These are phyloP conservation scores for Pseudomugil tenellus DNA, from an alignment of 2,797 vertebrate genomes.

Conservation along the genomic window DNA sequence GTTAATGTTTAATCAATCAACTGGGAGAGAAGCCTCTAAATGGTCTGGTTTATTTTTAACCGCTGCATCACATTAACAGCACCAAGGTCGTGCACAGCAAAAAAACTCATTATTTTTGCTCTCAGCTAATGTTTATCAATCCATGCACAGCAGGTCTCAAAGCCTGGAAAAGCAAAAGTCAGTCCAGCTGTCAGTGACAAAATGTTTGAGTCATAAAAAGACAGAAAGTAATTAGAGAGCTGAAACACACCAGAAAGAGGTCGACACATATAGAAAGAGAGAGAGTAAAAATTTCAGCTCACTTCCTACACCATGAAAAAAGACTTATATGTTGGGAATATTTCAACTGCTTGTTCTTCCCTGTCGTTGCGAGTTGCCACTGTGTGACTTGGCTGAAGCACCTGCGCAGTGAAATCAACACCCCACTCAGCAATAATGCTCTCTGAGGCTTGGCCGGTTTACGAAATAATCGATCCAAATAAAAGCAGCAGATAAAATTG, in stretches of 20 bases:
- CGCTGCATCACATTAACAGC: constrained; percentile 64
- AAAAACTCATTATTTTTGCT: constrained; percentile 66
- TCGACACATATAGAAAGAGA: neutral
- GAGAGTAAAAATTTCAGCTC: constrained; percentile 9
- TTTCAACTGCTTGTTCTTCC: constrained; percentile 30
- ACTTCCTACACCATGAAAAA: neutral
- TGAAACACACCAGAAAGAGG: constrained; percentile 16
- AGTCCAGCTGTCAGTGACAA: constrained; percentile 21
- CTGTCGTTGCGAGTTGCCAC: constrained; percentile 31
- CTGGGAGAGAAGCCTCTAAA: constrained; percentile 68
- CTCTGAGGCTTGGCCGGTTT: constrained; percentile 82
- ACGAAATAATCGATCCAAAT: constrained; percentile 90
- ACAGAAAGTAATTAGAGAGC: neutral
- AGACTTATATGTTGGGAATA: constrained; percentile 1
- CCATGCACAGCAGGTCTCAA: constrained; percentile 7
- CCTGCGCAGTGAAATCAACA: constrained; percentile 72
- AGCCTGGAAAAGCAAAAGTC: constrained; percentile 11
- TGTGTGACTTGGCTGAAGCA: constrained; percentile 56
- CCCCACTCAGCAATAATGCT: constrained; percentile 85
- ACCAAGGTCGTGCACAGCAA: constrained; percentile 43
- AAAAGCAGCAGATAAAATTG: constrained; percentile 94
- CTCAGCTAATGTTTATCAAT: constrained; percentile 62
- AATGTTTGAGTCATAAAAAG: constrained; percentile 23
- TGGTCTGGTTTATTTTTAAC: constrained; percentile 76
- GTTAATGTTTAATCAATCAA: constrained; percentile 84